A percentile compares a stretch with the other conserved stretches of the same genome.
Conservation (phyloP, 2,888 invertebrate species). For the Griposia aprilina region DNA sequence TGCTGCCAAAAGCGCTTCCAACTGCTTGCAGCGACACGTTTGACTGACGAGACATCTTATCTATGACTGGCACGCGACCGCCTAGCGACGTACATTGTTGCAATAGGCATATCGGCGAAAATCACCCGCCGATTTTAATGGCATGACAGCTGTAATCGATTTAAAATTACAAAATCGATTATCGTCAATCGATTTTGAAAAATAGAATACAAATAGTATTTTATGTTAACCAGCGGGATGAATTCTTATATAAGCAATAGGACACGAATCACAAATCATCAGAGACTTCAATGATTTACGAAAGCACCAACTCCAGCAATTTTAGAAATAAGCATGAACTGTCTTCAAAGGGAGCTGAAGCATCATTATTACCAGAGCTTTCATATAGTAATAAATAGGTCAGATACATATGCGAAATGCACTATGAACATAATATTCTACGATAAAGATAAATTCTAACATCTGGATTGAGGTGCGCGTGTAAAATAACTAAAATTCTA, state of each 20-base stretch:
- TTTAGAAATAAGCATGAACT: not conserved
- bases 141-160: conserved; percentile 41
- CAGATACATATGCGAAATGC: conserved; percentile 37
- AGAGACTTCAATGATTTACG: not conserved
- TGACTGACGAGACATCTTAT: conserved; percentile 61
- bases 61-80: conserved; percentile 61
- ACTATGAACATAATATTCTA: conserved; percentile 17
- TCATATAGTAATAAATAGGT: conserved; percentile 17
- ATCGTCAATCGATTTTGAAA: not conserved
- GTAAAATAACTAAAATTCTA: not conserved
- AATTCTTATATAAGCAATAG: not conserved
- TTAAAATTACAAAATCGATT: conserved; percentile 38
- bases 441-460: conserved; percentile 38
- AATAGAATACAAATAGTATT: too few relatives aligned
- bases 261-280: not conserved
- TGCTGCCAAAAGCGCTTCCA: conserved; percentile 60
- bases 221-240: not conserved
- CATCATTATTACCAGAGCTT: conserved; percentile 1
- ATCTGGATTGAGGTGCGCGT: conserved; percentile 24
- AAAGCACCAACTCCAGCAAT: not conserved
- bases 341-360: not conserved
- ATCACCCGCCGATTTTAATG: conserved; percentile 47
- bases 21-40: conserved; percentile 52
- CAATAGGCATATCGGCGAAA: conserved; percentile 32
- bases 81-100: conserved; percentile 12